Percentiles rank a stretch among this genome's conserved stretches.
These are phyloP conservation scores for Isichthys henryi DNA, from an alignment of 2,113 vertebrate species.

Conservation along the genomic window DNA sequence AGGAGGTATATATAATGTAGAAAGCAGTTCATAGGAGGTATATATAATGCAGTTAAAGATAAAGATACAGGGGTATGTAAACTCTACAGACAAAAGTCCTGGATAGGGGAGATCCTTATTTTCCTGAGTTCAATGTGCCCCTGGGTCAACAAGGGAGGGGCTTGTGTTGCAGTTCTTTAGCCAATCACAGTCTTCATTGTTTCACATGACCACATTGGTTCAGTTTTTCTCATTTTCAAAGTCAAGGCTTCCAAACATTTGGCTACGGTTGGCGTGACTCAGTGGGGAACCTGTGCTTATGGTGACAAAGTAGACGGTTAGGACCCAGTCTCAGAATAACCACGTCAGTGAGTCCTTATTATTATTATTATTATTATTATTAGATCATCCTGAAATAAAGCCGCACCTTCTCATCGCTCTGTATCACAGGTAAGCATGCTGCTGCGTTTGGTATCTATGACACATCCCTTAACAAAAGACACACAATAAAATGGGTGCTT, in stretches of 20 bases:
- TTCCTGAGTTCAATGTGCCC: background rate
- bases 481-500: background rate
- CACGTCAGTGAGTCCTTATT: background rate
- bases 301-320: background rate
- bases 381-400: background rate
- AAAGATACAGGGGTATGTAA: background rate
- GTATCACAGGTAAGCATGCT: background rate
- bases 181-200: background rate
- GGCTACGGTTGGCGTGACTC: background rate
- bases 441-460: background rate
- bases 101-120: background rate
- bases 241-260: background rate
- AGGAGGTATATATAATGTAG: background rate
- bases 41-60: background rate
- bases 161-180: background rate
- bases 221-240: background rate
- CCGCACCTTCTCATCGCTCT: background rate
- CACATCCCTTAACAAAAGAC: background rate
- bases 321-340: background rate
- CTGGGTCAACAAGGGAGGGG: background rate
- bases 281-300: background rate
- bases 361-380: background rate
- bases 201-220: background rate
- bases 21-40: background rate
- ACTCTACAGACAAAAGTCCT: background rate